Conservation (phyloP, 2,888 invertebrate species). For the Acanthococcus lagerstroemiae region DNA sequence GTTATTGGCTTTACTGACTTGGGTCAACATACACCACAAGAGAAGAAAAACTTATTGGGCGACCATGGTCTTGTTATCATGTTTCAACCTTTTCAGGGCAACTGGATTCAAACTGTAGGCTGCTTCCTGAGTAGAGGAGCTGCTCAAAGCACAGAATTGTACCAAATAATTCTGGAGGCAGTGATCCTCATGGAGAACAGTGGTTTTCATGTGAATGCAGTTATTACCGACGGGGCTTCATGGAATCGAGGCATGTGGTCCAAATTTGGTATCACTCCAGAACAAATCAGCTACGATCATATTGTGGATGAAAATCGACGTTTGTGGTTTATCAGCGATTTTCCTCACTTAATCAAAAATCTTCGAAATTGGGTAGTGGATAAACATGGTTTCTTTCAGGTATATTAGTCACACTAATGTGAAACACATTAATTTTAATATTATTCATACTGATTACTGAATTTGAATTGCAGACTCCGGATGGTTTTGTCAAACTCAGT, state of each 20-base stretch:
- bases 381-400: neutral
- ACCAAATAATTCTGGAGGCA: conserved; percentile 36
- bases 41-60: conserved; percentile 7
- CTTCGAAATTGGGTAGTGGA: conserved; percentile 32
- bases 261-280: conserved; percentile 32
- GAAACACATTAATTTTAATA: neutral
- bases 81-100: conserved; percentile 36
- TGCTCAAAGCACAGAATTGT: conserved; percentile 34
- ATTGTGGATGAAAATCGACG: conserved; percentile 32
- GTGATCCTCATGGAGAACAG: conserved; percentile 34
- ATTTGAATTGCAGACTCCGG: conserved; percentile 5
- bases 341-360: conserved; percentile 37
- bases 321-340: conserved; percentile 37
- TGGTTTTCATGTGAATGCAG: conserved; percentile 35
- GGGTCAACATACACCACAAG: conserved; percentile 19
- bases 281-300: conserved; percentile 36
- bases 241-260: conserved; percentile 38
- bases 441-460: neutral
- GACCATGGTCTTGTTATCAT: conserved; percentile 35
- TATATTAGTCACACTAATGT: neutral
- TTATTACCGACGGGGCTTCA: conserved; percentile 36
- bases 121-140: conserved; percentile 37
- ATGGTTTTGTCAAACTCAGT: conserved; percentile 8
- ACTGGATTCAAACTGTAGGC: conserved; percentile 37
- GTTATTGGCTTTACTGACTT: conserved; percentile 13